phyloP scores from a whole-genome alignment of 1,140 invertebrate species.

The Drosophila dunni region DNA sequence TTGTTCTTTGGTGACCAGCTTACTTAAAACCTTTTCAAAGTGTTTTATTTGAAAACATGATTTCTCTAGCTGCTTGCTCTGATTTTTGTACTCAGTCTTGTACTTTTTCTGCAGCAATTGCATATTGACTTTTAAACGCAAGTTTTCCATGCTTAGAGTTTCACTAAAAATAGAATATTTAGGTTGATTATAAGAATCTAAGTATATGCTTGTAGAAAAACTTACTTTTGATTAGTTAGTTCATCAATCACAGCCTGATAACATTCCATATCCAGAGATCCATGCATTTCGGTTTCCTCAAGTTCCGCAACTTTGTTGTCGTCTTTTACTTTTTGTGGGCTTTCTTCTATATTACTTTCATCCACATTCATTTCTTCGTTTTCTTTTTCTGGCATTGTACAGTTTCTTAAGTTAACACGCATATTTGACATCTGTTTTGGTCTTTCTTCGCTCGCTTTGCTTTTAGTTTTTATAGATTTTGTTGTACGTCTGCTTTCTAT shows the following conservation, averaged over 20 bases:
- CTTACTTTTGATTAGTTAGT: slow-evolving; percentile 21
- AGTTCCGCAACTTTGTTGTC: no score
- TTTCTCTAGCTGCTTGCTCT: neutral
- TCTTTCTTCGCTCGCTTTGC: no score
- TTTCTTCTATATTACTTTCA: no score
- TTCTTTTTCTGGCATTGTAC: no score
- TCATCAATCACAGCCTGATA: slow-evolving; percentile 27
- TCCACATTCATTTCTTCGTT: no score
- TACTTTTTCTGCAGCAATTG: slow-evolving; percentile 11
- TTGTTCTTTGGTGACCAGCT: no score
- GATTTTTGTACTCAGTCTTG: neutral
- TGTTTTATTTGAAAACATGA: neutral
- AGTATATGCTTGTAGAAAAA: neutral
- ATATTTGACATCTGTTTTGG: no score
- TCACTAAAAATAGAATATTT: slow-evolving; percentile 15
- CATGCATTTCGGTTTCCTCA: neutral
- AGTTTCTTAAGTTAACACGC: no score
- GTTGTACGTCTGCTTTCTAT: no score
- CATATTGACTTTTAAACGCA: slow-evolving; percentile 11
- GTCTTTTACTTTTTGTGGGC: no score
- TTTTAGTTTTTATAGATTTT: no score
- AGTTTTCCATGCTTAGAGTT: neutral
- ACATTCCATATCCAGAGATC: slow-evolving; percentile 17
- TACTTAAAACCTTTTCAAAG: neutral
- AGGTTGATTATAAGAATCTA: neutral